These are phyloP conservation scores for Cheilosia variabilis DNA, from an alignment of 2,888 invertebrate genomes.

Conservation along the genomic window DNA sequence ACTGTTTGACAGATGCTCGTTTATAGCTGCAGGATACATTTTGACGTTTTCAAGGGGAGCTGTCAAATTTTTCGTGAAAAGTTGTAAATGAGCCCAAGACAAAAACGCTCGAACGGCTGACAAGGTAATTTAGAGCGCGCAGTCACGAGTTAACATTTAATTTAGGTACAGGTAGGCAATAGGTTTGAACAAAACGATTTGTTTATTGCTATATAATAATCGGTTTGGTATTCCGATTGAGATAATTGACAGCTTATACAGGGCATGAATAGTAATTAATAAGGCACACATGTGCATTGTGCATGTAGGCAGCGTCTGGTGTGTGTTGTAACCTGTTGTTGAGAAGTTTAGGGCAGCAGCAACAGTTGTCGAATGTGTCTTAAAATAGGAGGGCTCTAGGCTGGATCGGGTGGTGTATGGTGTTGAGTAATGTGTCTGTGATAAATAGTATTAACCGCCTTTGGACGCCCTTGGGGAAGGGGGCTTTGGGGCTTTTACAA, in stretches of 20 bases:
- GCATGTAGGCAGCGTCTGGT: not conserved
- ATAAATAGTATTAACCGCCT: no score
- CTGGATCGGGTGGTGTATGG: no score
- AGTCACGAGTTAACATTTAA: conserved; percentile 60
- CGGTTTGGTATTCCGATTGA: conserved; percentile 51
- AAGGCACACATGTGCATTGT: conserved; percentile 13
- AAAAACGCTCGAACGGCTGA: not conserved
- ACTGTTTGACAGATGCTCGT: conserved; percentile 41
- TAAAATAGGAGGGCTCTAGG: no score
- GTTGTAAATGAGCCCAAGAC: conserved; percentile 4
- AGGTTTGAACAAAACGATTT: conserved; percentile 20
- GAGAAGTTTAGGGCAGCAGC: not conserved
- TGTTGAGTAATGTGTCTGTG: no score
- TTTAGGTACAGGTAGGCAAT: not conserved
- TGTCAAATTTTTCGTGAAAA: conserved; percentile 54
- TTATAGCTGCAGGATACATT: conserved; percentile 16
- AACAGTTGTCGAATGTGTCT: no score
- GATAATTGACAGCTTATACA: conserved; percentile 53
- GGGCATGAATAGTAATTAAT: conserved; percentile 59
- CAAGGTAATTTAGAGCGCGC: conserved; percentile 9
- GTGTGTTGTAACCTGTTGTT: conserved; percentile 35
- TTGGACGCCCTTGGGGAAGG: no score
- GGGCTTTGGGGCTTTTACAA: no score
- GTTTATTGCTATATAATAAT: conserved; percentile 23
- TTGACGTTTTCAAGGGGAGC: conserved; percentile 56